Conservation (phyloP, 2,113 vertebrate species). For the Boleophthalmus pectinirostris region DNA sequence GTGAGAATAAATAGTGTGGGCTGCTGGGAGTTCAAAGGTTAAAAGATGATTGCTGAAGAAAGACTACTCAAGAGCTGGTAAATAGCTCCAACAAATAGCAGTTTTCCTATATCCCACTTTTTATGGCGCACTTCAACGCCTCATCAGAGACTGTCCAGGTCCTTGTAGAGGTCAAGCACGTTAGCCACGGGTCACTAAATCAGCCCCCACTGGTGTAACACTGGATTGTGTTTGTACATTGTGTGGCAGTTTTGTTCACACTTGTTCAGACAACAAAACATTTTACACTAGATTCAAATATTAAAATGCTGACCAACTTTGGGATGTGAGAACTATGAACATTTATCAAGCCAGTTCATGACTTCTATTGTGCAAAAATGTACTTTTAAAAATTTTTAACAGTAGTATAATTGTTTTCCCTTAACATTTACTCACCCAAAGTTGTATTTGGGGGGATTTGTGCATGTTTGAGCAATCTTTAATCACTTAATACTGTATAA, state of each 20-base stretch:
- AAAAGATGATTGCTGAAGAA: background rate
- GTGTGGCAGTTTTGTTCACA: background rate
- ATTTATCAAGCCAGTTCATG: too few species aligned
- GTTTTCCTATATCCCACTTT: constrained; percentile 7
- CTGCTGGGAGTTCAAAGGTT: background rate
- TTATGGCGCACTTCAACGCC: constrained; percentile 4
- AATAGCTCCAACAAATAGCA: constrained; percentile 3
- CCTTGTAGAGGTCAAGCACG: background rate
- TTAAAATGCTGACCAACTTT: too few species aligned
- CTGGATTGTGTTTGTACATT: background rate
- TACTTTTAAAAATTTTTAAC: too few species aligned
- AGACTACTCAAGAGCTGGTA: background rate
- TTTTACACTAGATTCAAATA: background rate
- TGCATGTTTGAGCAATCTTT: too few species aligned
- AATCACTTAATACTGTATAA: too few species aligned
- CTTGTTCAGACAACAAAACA: too few species aligned
- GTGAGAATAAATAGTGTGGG: background rate
- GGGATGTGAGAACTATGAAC: too few species aligned
- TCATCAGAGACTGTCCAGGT: constrained; percentile 11
- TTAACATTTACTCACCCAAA: too few species aligned
- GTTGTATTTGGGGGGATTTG: too few species aligned
- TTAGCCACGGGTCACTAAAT: background rate
- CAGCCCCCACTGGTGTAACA: background rate
- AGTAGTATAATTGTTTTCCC: too few species aligned
- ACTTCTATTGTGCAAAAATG: too few species aligned